Evolutionary conservation across 2,113 vertebrate genomes (phyloP).

Genomic region (Bubo scandiacus): DNA sequence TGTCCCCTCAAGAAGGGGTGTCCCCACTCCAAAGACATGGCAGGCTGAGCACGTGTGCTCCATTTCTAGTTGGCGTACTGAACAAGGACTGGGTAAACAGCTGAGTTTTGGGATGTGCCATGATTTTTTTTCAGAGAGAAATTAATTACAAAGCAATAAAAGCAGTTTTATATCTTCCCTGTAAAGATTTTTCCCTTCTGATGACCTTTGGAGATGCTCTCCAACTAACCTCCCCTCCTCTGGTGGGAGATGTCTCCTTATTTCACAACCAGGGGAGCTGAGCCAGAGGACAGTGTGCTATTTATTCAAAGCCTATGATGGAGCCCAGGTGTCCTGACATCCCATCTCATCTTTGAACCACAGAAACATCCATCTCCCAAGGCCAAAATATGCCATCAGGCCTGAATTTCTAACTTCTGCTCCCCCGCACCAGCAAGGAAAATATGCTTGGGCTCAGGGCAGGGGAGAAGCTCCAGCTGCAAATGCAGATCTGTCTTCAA

Average conservation of each 20-base stretch:
- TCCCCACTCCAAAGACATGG: accelerated
- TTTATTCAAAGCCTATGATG: background rate
- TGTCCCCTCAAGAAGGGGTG: background rate
- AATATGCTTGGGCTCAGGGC: background rate
- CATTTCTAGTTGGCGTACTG: background rate
- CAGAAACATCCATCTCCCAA: background rate
- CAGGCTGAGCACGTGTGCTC: background rate
- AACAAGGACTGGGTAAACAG: background rate
- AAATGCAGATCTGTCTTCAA: background rate
- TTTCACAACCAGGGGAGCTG: background rate
- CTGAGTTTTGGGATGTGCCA: background rate
- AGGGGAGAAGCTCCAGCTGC: background rate
- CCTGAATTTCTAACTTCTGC: background rate
- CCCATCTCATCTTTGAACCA: background rate
- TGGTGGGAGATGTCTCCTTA: background rate
- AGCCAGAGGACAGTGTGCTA: background rate
- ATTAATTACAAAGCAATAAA: background rate
- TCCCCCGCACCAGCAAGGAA: background rate
- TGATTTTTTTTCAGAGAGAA: background rate
- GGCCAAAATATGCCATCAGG: background rate
- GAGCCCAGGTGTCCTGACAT: conserved; percentile 1
- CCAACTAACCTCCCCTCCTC: background rate
- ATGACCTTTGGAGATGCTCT: background rate
- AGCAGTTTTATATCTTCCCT: background rate
- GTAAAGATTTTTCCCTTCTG: background rate